A percentile compares a stretch with the other conserved stretches of the same genome.
phyloP scores from a whole-genome alignment of 2,888 invertebrate genomes.

The Apamea anceps region DNA sequence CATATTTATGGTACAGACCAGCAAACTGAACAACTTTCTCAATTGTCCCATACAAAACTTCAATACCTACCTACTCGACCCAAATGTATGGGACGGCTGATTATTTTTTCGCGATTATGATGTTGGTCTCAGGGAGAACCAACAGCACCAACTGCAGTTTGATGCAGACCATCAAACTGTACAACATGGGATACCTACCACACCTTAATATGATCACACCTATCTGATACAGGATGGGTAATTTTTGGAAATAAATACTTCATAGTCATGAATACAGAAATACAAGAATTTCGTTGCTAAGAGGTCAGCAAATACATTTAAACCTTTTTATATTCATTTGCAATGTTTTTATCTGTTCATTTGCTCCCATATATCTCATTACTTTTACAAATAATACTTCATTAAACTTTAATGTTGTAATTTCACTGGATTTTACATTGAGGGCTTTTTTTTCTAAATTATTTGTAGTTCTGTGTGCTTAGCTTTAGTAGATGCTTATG shows the following conservation, averaged over 20 bases:
- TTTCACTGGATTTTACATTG: constrained; percentile 1
- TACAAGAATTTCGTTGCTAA: neutral
- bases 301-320: constrained; percentile 23
- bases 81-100: no score
- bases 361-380: constrained; percentile 17
- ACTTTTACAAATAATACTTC: constrained; percentile 4
- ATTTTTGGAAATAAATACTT: neutral
- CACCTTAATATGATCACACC: neutral
- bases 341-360: constrained; percentile 23
- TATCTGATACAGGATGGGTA: neutral
- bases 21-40: neutral
- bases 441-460: neutral
- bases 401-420: neutral
- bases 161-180: neutral
- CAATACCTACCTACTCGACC: no score
- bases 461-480: constrained; percentile 41
- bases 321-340: constrained; percentile 41
- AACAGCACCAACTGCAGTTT: no score
- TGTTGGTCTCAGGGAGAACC: neutral
- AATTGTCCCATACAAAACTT: neutral
- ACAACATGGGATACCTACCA: neutral
- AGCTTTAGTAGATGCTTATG: constrained; percentile 41
- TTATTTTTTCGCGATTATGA: neutral
- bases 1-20: no score
- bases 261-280: neutral